phyloP scores from a whole-genome alignment of 2,888 invertebrate species.

The Drosophila austrosaltans region DNA sequence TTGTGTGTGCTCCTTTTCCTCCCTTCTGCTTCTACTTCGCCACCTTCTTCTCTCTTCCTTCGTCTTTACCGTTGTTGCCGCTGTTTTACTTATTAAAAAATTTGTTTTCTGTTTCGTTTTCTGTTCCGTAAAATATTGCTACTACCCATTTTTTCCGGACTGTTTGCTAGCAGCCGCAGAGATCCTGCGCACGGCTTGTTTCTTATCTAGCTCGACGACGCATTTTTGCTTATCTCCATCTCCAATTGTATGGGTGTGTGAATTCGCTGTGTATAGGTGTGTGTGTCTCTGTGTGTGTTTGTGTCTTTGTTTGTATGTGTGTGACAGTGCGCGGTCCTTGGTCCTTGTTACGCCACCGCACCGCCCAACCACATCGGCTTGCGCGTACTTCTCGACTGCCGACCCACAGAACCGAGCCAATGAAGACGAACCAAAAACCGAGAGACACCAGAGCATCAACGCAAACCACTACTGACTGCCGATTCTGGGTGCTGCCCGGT shows the following conservation, averaged over 20 bases:
- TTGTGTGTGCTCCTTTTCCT: conserved; percentile 26
- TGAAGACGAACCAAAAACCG: conserved; percentile 63
- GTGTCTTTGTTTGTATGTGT: conserved; percentile 32
- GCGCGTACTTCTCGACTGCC: conserved; percentile 54
- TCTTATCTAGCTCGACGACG: conserved; percentile 60
- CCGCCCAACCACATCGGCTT: conserved; percentile 64
- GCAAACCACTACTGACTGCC: conserved; percentile 12
- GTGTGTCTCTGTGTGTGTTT: conserved; percentile 25
- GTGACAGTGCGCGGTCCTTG: conserved; percentile 45
- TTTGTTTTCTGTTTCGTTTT: conserved; percentile 51
- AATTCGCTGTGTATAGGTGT: conserved; percentile 18
- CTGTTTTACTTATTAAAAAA: conserved; percentile 58
- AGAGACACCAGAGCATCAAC: conserved; percentile 40
- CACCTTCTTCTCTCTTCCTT: conserved; percentile 18
- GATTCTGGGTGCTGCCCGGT: conserved; percentile 7
- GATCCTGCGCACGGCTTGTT: conserved; percentile 75
- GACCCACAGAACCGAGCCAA: conserved; percentile 63
- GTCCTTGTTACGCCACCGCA: conserved; percentile 67
- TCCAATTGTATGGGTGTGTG: conserved; percentile 33
- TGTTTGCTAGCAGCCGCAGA: conserved; percentile 69
- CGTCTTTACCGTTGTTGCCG: conserved; percentile 30
- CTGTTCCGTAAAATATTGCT: conserved; percentile 70
- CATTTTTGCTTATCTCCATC: conserved; percentile 36
- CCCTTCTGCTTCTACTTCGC: conserved; percentile 4
- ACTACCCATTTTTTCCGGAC: conserved; percentile 73